Evolutionary conservation across 2,113 vertebrate species (phyloP).

Genomic region (Polyodon spathula): DNA sequence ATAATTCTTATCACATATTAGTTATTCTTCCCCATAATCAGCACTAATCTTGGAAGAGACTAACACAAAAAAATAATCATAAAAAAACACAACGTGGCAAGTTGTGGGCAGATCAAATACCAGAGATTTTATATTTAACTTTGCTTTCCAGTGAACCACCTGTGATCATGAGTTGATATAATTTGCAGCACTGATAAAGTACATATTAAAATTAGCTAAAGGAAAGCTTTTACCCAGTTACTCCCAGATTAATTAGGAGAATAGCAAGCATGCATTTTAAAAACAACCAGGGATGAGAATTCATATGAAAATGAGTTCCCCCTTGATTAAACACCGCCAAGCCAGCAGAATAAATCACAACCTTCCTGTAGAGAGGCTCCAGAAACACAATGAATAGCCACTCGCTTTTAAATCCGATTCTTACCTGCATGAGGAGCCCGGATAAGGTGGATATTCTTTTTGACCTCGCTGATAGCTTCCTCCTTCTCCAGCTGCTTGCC

Average conservation of each 20-base stretch:
- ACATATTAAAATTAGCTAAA: not conserved
- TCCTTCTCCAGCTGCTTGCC: slow-evolving; percentile 83
- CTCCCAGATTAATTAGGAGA: too few species aligned
- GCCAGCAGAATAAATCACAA: not conserved
- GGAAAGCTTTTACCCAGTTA: slow-evolving; percentile 1
- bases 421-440: slow-evolving; percentile 84
- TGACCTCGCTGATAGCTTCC: slow-evolving; percentile 85
- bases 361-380: too few species aligned
- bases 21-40: too few species aligned
- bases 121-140: not conserved
- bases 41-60: too few species aligned
- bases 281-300: not conserved
- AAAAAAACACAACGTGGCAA: too few species aligned
- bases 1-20: too few species aligned
- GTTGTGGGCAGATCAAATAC: too few species aligned
- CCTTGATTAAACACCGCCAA: not conserved
- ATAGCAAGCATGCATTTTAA: not conserved
- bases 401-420: not conserved
- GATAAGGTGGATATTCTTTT: slow-evolving; percentile 92
- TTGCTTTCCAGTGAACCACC: not conserved
- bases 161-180: not conserved
- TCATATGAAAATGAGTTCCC: not conserved
- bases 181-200: not conserved
- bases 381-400: not conserved
- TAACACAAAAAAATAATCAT: too few species aligned